phyloP scores from a whole-genome alignment of 2,113 vertebrate genomes.

The Epinephelus moara region DNA sequence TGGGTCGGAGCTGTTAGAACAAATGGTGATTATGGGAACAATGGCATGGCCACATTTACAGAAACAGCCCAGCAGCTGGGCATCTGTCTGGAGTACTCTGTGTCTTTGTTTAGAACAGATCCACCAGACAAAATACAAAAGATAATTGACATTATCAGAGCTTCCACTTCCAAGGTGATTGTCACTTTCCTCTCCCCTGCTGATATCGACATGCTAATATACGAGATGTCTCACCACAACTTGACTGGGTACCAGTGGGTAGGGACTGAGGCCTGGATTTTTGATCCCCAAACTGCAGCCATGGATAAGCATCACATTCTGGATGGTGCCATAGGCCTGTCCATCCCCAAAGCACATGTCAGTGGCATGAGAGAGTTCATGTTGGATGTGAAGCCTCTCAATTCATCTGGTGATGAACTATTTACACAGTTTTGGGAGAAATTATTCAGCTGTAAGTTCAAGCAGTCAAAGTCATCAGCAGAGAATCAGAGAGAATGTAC shows the following conservation, averaged over 20 bases:
- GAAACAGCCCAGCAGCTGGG: constrained; percentile 69
- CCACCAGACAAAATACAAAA: constrained; percentile 67
- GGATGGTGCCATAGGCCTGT: constrained; percentile 80
- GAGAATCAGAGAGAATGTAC: constrained; percentile 59
- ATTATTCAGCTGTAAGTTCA: constrained; percentile 75
- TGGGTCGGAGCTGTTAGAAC: constrained; percentile 79
- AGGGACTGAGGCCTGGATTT: constrained; percentile 82
- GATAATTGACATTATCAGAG: constrained; percentile 74
- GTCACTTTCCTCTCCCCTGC: constrained; percentile 74
- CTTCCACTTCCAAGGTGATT: constrained; percentile 78
- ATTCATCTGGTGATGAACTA: constrained; percentile 61
- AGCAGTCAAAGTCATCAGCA: background rate
- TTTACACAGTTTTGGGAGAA: constrained; percentile 80
- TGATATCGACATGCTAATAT: constrained; percentile 73
- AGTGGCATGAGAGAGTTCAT: constrained; percentile 80
- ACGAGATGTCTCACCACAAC: constrained; percentile 73
- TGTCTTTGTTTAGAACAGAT: constrained; percentile 78
- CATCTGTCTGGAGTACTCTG: constrained; percentile 75
- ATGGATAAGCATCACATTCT: constrained; percentile 70
- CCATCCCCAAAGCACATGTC: constrained; percentile 78
- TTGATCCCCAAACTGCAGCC: constrained; percentile 71
- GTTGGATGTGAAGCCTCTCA: constrained; percentile 71
- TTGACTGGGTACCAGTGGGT: constrained; percentile 84
- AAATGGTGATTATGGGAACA: constrained; percentile 81
- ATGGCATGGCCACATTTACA: constrained; percentile 75